Evolutionary conservation across 2,797 vertebrate genomes (phyloP).

Genomic region (Cottoperca gobio): DNA sequence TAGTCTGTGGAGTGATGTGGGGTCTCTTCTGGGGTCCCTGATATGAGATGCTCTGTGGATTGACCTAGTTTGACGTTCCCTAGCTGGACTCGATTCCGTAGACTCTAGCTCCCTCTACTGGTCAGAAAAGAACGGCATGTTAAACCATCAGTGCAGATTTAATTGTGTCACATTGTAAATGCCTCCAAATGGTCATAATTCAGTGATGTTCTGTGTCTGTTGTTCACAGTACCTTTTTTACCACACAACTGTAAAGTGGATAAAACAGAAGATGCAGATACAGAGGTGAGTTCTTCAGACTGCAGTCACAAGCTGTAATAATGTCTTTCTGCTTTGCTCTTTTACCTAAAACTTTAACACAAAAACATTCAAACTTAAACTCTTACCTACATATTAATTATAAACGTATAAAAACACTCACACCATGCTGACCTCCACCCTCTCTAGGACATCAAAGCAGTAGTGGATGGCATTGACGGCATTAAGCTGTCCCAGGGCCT

Average conservation of each 20-base stretch:
- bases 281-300: constrained; percentile 86
- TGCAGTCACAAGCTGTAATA: background rate
- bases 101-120: constrained; percentile 65
- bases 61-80: constrained; percentile 53
- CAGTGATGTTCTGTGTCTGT: constrained; percentile 22
- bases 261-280: constrained; percentile 87
- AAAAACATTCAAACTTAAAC: background rate
- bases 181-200: background rate
- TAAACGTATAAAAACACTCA: background rate
- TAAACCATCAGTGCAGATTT: background rate
- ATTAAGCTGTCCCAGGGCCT: constrained; percentile 95
- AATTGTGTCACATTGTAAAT: background rate
- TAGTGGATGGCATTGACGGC: constrained; percentile 95
- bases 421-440: background rate
- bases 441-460: constrained; percentile 91
- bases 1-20: constrained; percentile 7
- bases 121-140: background rate
- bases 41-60: constrained; percentile 23
- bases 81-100: constrained; percentile 6
- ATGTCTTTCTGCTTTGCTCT: too few species aligned
- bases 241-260: constrained; percentile 91
- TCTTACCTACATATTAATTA: too few species aligned
- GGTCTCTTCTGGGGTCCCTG: constrained; percentile 22
- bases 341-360: background rate
- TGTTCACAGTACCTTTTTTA: constrained; percentile 89